Evolutionary conservation across 92 coral and sea anemone genomes (phyloP), one percentile per base, ranked within the genome.

Genomic region (Isaurus tuberculatus): DNA sequence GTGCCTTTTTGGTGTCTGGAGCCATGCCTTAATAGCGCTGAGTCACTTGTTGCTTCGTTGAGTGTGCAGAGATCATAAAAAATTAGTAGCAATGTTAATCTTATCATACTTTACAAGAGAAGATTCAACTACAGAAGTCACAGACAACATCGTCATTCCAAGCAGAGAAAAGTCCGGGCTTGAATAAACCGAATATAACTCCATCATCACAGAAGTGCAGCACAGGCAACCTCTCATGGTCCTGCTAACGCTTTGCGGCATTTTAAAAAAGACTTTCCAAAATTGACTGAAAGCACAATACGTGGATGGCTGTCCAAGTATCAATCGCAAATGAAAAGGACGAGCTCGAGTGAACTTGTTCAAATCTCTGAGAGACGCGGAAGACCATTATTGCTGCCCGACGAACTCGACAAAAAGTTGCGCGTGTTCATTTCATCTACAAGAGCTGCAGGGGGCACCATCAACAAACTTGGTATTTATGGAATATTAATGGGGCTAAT

Each of bases 401-500:
- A 57, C 16, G 86, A 70, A 0, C 51, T 83, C 33, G 81, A 83
- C 79, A 61, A 72, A 75, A 83, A 88, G 72, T 66, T 83, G 51
- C 75, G 81, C 63, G 66, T 72, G 71, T 88, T 83, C 79, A 88
- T 88, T 68, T 46, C 63, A 32, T 75, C 53, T 84, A 73, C 85
- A 19, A 87, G 86, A 80, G 44, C 86, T 72, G 86, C 83, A 81
- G 79, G 83, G 30, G 83, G 86, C 13, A 80, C 87, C 63, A 70
- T 82, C 71, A 88, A 88, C 84, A 73, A 69, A 37, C 87, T 66
- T 68, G 85, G 83, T 69, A 68, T 88, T 83, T 29, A 69, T 83
- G 88, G 87, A 71, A 64, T 83, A 64, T 83, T 83, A 55, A 83
- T 74, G 85, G 91, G 87, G 46, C 84, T 88, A 13, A 83, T 88